These are phyloP conservation scores for Micoletzkya japonica DNA, from an alignment of 2,888 invertebrate species.

Conservation along the genomic window DNA sequence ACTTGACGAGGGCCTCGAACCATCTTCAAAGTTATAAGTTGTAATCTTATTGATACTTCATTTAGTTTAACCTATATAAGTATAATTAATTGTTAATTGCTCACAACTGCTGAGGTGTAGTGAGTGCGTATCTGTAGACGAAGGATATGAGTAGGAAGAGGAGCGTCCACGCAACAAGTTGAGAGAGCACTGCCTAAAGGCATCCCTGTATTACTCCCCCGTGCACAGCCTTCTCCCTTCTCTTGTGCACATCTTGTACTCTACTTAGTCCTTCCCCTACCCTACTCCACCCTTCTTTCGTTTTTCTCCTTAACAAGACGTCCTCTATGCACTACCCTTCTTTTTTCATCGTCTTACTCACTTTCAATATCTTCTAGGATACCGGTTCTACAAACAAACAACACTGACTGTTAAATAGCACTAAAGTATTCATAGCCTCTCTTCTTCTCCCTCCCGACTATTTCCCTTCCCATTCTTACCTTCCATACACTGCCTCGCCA, in stretches of 20 bases:
- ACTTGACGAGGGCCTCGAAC: slow-evolving; percentile 46
- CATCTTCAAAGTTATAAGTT: too few species aligned
- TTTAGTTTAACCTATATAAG: too few species aligned
- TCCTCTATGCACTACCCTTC: too few species aligned
- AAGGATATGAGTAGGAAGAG: slow-evolving; percentile 52
- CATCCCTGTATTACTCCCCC: background rate
- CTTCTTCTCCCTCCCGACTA: background rate
- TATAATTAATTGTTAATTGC: slow-evolving; percentile 10
- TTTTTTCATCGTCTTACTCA: too few species aligned
- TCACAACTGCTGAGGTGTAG: slow-evolving; percentile 47
- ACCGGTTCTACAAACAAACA: too few species aligned
- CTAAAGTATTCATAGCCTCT: background rate
- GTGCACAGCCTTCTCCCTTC: too few species aligned
- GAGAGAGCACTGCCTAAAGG: slow-evolving; percentile 52
- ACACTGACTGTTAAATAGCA: background rate
- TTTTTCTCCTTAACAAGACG: too few species aligned
- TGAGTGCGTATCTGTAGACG: slow-evolving; percentile 52
- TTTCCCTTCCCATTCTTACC: background rate
- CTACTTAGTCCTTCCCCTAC: too few species aligned
- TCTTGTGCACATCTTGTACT: too few species aligned
- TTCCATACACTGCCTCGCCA: slow-evolving; percentile 30
- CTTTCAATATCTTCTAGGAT: too few species aligned
- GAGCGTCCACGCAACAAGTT: slow-evolving; percentile 51
- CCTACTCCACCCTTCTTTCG: too few species aligned
- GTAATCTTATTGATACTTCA: too few species aligned